Base-by-base conservation (phyloP, 2,113 vertebrate genomes). In the Chauna torquata region DNA sequence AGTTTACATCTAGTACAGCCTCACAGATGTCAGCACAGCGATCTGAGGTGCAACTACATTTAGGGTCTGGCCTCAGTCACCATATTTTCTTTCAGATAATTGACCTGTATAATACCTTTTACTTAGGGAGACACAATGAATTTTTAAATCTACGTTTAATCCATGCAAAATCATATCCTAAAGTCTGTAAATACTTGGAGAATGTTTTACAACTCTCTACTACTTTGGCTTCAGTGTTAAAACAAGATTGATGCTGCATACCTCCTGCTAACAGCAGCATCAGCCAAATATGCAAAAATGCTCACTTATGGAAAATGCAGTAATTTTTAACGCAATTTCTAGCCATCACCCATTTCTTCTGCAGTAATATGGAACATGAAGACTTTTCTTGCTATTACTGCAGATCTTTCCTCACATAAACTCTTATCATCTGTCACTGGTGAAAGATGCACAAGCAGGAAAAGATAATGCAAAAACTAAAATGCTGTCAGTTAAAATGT, bases 401-500 rank as follows among this genome's bases (percentile, higher is more conserved):
- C 61, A 94, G 82, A 58, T 84, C 81, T 93, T 71, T 86, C 50
- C 76, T 96, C 95, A 69, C 38, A 91, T 80, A 88, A 94, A 89
- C 74, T 90, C 94, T 95, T 94, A 90, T 61, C 72, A 72, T 90
- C 80, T 92, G 93, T 86, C 94, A 86, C 61, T 77, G 34, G 36
- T 92, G 92, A 96, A 96, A 95, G 94, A 96, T 75, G 75, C 87
- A 76, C 50, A 87, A 84, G 78, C 89, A 78, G 47, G 82, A 80
- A 64, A 95, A 95, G 92, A 96, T 92, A 94, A 98, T 95, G 97
- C 94, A 97, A 97, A 97, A 94, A 74, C 92, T 92, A 82, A 93
- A 92, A 38, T 0, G 8, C 7, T 97, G 96, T 96, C 97, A 96
- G 96, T 97, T 95, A 86, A 95, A 92, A 87, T 76, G 90, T 70